Base-by-base conservation (phyloP, 1,140 invertebrate species). In the Papilio glaucus region DNA sequence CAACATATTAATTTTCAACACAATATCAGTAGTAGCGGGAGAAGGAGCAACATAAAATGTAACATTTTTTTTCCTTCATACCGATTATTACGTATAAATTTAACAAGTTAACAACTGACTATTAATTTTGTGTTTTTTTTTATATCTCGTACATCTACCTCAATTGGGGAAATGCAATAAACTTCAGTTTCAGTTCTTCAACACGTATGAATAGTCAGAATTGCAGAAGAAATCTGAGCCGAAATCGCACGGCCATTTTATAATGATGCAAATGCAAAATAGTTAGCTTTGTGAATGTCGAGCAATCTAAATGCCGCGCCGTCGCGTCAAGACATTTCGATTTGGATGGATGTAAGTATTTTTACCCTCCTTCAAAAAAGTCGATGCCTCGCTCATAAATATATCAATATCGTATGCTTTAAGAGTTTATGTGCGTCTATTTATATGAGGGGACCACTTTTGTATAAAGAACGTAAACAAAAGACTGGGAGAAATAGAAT, bases 321-420 rank as follows among this genome's bases (percentile, higher is more conserved):
- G 24, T 2, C 12, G 26, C 67, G 24, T 69, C 29, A 26, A 24
- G 42, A 33, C 24, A 69, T 69, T 69, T 69, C 67, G 42, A 68
- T 68, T 69, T 49, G 33, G 26, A 69, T 53, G 29, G 42, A 69
- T 37, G 45, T 42, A 53, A 49, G 67, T 69, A 69, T 69, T 53
- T 69, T 53, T 69, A 69, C 45, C 45, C 67, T 45, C n/a, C 67
- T 49, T 69, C 63, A 69, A 69, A 69, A 69, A 69, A 69, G 41
- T 69, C 67, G 21, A 53, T 53, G 67, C 41, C 42, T 33, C 45
- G 67, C 67, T 69, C 67, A 45, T 69, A 69, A 69, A 69, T 69
- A 69, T 69, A 69, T 69, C 67, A 69, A 69, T 69, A 69, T 49
- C 42, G 67, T 53, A 53, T 69, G 42, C 67, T 69, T 69, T 49